Conservation (phyloP, 2,888 invertebrate species). For the Drosophila subsilvestris region DNA sequence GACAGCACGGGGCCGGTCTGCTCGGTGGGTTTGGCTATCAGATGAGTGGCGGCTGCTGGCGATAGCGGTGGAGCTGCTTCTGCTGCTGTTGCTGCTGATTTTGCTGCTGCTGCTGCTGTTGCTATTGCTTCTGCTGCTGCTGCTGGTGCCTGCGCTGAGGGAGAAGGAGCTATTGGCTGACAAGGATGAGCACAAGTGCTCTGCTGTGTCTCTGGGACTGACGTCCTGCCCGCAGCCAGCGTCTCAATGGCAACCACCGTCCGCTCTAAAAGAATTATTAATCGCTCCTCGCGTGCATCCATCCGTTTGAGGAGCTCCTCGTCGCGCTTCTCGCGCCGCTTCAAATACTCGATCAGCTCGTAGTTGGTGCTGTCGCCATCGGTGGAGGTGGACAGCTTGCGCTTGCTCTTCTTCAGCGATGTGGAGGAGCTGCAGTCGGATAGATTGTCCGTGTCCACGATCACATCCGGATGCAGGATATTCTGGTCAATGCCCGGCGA, state of each 20-base stretch:
- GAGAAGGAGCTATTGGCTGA: neutral
- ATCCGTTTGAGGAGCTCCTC: slow-evolving; percentile 83
- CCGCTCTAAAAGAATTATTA: slow-evolving; percentile 82
- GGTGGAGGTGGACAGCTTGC: slow-evolving; percentile 83
- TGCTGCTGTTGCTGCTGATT: neutral
- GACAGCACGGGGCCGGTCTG: neutral
- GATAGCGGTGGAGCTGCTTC: slow-evolving; percentile 2
- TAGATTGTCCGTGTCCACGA: slow-evolving; percentile 83
- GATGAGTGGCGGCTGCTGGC: slow-evolving; percentile 3
- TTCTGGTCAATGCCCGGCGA: slow-evolving; percentile 81
- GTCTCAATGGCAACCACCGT: slow-evolving; percentile 83
- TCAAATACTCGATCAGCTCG: slow-evolving; percentile 84
- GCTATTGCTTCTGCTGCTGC: neutral
- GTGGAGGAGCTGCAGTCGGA: slow-evolving; percentile 79
- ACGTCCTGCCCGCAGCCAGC: slow-evolving; percentile 67
- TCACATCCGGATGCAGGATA: slow-evolving; percentile 84
- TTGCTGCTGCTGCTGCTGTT: neutral
- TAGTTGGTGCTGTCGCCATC: slow-evolving; percentile 84
- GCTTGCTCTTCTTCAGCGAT: slow-evolving; percentile 79
- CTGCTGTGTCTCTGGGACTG: neutral
- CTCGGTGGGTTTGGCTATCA: neutral
- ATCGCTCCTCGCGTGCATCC: slow-evolving; percentile 84
- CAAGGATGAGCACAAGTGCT: neutral
- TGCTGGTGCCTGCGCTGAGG: neutral
- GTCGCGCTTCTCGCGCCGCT: slow-evolving; percentile 83